Base-by-base conservation (phyloP, 1,140 invertebrate species). In the Lucilia sericata region DNA sequence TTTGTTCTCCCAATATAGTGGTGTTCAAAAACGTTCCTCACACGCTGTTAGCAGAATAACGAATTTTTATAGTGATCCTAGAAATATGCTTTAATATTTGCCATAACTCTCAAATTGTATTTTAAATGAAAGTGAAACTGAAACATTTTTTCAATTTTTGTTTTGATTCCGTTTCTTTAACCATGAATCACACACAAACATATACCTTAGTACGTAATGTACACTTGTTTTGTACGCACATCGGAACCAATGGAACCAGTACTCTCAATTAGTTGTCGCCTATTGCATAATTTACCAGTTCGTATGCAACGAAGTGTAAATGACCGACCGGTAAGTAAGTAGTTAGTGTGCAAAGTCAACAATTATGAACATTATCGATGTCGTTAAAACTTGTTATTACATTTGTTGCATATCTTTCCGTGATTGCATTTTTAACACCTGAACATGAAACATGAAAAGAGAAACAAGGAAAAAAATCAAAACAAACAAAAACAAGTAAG, bases 81-180 rank as follows among this genome's bases (percentile, higher is more conserved):
- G 51, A 82, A 49, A 36, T 84, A 84, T 84, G 78, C 83, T 21
- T 17, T n/a, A 74, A 12, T 12, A 25, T 17, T 30, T 5, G n/a
- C 2, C 34, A 30, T 17, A 9, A n/a, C 34, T n/a, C 1, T 14
- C 3, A 34, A 60, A 49, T 84, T 84, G 70, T 34, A 55, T 84
- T 74, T 76, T 25, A 82, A 89, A 89, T 75, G 88, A 89, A 89
- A 89, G 88, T 89, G 88, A 89, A 89, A 89, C 84, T 85, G 42
- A 65, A 86, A 85, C 85, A 84, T 34, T n/a, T 7, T 60, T 30
- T 30, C 25, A 30, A 30, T 1, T n/a, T 60, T n/a, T 60, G 55
- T n/a, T 60, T 60, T 60, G 2, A 83, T 74, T 34, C 25, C 34
- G 74, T 25, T 30, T 34, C 47, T 17, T 34, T 51, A 65, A 74